Conservation (phyloP, 2,113 vertebrate species). For the Xenopus tropicalis region DNA sequence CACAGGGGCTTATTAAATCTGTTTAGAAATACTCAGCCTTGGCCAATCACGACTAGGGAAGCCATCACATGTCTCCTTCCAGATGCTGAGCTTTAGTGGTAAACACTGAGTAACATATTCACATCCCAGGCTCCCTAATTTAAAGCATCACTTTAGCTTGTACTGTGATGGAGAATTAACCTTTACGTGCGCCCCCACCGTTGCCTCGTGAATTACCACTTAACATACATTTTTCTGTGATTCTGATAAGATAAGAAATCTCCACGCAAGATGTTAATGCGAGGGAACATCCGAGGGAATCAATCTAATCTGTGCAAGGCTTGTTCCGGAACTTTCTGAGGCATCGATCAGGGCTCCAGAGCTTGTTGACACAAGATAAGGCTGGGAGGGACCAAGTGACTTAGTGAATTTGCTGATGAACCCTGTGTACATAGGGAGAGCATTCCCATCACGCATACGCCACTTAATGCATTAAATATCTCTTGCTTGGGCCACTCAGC, state of each 20-base stretch:
- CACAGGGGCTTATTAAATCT: too few relatives aligned
- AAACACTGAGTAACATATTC: too few relatives aligned
- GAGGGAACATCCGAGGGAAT: slow-evolving; percentile 39
- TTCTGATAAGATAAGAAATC: slow-evolving; percentile 39
- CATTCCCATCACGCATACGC: slow-evolving; percentile 15
- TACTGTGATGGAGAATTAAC: background rate
- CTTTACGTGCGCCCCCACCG: background rate
- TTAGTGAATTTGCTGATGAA: slow-evolving; percentile 25
- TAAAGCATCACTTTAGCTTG: background rate
- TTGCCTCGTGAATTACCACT: slow-evolving; percentile 2
- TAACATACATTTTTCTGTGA: slow-evolving; percentile 33
- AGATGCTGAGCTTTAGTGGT: too few relatives aligned
- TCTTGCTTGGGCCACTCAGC: slow-evolving; percentile 7
- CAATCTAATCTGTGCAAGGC: slow-evolving; percentile 40
- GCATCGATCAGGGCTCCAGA: slow-evolving; percentile 31
- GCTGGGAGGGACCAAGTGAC: slow-evolving; percentile 20
- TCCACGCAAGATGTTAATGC: slow-evolving; percentile 25
- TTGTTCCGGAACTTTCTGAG: slow-evolving; percentile 42
- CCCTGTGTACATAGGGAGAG: slow-evolving; percentile 33
- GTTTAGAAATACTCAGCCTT: too few relatives aligned
- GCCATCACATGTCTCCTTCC: too few relatives aligned
- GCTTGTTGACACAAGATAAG: slow-evolving; percentile 46
- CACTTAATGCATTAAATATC: slow-evolving; percentile 30
- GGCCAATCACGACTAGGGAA: too few relatives aligned
- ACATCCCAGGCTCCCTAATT: background rate